phyloP scores from a whole-genome alignment of 2,888 invertebrate species.

The Eupithecia insigniata region DNA sequence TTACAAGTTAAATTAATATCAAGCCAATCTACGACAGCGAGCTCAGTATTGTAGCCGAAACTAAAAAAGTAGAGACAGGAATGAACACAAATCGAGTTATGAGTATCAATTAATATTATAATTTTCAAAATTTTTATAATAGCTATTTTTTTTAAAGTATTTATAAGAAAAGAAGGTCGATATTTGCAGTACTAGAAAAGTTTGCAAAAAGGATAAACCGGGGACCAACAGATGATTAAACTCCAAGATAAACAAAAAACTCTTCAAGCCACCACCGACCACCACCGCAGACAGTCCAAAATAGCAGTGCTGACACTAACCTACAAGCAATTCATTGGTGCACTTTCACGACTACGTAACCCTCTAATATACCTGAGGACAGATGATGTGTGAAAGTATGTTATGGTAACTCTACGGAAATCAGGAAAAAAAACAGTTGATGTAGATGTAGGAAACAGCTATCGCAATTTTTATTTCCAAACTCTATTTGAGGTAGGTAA shows the following conservation, averaged over 20 bases:
- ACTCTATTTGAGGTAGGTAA: neutral
- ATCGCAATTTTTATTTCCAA: neutral
- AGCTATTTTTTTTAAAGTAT: too few relatives aligned
- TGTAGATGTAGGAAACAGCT: neutral
- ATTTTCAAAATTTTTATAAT: neutral
- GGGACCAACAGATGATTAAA: neutral
- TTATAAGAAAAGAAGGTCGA: too few relatives aligned
- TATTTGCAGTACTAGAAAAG: too few relatives aligned
- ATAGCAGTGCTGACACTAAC: conserved; percentile 66
- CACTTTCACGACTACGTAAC: conserved; percentile 78
- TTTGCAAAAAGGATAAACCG: neutral
- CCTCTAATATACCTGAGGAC: conserved; percentile 79
- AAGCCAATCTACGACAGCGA: neutral
- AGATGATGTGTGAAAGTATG: conserved; percentile 51
- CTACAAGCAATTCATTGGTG: conserved; percentile 80
- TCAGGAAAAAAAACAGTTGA: neutral
- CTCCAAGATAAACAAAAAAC: neutral
- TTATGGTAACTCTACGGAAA: neutral
- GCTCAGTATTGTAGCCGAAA: neutral
- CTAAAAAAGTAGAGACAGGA: neutral
- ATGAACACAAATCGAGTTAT: neutral
- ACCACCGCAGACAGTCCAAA: neutral
- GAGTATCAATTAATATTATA: too few relatives aligned
- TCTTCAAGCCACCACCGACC: neutral
- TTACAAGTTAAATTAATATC: too few relatives aligned